A percentile compares a stretch with the other conserved stretches of the same genome.
Conservation (phyloP, 2,797 vertebrate species). For the Lates japonicus region DNA sequence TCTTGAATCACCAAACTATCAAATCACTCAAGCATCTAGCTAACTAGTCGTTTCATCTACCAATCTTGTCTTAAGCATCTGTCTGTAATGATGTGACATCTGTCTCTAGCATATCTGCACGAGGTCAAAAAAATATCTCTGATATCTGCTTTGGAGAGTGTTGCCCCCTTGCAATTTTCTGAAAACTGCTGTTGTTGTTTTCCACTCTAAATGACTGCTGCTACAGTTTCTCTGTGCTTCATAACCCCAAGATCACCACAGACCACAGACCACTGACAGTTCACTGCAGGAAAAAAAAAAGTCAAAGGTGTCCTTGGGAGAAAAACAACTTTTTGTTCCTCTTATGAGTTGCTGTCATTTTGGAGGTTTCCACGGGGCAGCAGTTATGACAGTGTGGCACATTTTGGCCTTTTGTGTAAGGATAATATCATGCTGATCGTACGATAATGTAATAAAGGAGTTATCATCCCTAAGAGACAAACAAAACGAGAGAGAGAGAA, state of each 20-base stretch:
- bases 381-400: background rate
- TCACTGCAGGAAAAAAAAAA: conserved; percentile 19
- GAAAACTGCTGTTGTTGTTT: conserved; percentile 39
- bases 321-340: conserved; percentile 35
- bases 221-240: conserved; percentile 35
- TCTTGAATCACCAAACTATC: conserved; percentile 19
- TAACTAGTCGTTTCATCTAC: conserved; percentile 11
- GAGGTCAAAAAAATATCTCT: background rate
- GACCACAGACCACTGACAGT: conserved; percentile 37
- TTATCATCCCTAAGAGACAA: conserved; percentile 43
- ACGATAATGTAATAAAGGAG: conserved; percentile 53
- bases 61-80: background rate
- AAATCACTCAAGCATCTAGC: conserved; percentile 2
- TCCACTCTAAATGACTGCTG: conserved; percentile 18
- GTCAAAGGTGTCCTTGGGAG: conserved; percentile 35
- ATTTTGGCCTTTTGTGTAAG: conserved; percentile 37
- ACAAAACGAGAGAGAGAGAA: conserved; percentile 16
- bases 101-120: conserved; percentile 6
- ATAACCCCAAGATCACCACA: conserved; percentile 41
- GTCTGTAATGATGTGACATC: background rate
- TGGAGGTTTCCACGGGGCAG: background rate
- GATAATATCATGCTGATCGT: conserved; percentile 39
- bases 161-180: conserved; percentile 9
- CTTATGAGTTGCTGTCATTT: conserved; percentile 11
- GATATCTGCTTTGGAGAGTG: background rate